Base-by-base conservation (phyloP, 2,797 vertebrate genomes). In the Erithacus rubecula region DNA sequence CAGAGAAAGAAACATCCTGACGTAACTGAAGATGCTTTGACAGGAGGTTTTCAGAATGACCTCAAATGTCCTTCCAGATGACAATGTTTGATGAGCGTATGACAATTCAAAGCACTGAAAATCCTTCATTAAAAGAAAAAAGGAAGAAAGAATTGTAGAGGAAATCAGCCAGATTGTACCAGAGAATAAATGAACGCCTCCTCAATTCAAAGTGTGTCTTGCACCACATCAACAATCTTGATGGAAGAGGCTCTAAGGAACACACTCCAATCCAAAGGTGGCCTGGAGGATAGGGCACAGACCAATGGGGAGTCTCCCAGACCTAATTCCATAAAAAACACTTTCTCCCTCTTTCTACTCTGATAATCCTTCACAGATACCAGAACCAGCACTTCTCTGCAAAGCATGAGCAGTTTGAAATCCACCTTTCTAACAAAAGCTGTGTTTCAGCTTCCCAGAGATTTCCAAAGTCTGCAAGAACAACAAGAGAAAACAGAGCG, bases 121-220 rank as follows among this genome's bases (percentile, higher is more conserved):
- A 14, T 39, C 39, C 39, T 39, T 39, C 39, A 39, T 39, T 39
- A 39, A 39, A 39, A 14, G 39, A 39, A 39, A 39, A 13, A 39
- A 37, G 39, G 39, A 39, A 39, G 39, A 39, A 39, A 39, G 39
- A 39, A 39, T 39, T 39, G 39, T 39, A 39, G 6, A 39, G 39
- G 39, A 39, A 39, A 39, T 6, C 39, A 39, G 39, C 39, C 39
- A 39, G 39, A 39, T 39, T 39, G 39, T 39, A 39, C 39, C 39
- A 39, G 12, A 39, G 39, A 12, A 37, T 12, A 37, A 37, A 37
- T 37, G 37, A 37, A 37, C 12, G 12, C 37, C 37, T 37, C 37
- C 37, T 37, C 37, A 37, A 37, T 37, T 36, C 96, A 53, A 39
- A 96, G 94, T n/a, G 52, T 37, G 52, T 97, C 98, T 58, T 96